Evolutionary conservation across 2,888 invertebrate species (phyloP), one percentile per base, ranked within the genome.

Genomic region (Cabera pusaria): DNA sequence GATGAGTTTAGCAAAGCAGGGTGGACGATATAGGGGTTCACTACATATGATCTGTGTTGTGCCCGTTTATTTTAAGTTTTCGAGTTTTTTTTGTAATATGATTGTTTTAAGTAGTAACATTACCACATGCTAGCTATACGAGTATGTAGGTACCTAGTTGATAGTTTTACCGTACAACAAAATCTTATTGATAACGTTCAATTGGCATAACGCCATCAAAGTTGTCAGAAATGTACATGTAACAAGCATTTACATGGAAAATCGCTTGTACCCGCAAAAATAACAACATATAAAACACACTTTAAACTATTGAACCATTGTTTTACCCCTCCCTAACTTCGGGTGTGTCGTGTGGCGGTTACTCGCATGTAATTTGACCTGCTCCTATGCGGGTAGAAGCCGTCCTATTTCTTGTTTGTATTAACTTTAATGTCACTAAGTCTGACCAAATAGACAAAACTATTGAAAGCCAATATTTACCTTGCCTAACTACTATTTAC

Each of bases 321-420:
- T 42, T 49, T 39, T 38, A 48, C 42, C 35, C 34, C 18, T 22
- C 31, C 46, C 26, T 27, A 54, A 49, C 44, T 52, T 52, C 47
- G 19, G 16, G 46, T 66, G 52, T 68, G 56, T 66, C n/a, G n/a
- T n/a, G n/a, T n/a, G n/a, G 54, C 65, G 63, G 59, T 68, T 65
- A 67, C 64, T 62, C 58, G 58, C 60, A 66, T 62, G 67, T 71
- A 70, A 71, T 75, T 76, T 68, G 64, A 57, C 52, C 64, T 58
- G 62, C 53, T 71, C 63, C 59, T 64, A 78, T 79, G 76, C 75
- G 79, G 77, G 78, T 49, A 47, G 51, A 44, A 56, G 58, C 60
- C 65, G 56, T 52, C 67, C 68, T 59, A 66, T 69, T 73, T 69
- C 69, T 64, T 76, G 72, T 77, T 80, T 74, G 70, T 40, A 49